Percentiles rank a stretch among this genome's conserved stretches.
phyloP scores from a whole-genome alignment of 1,140 invertebrate genomes.

The Riptortus pedestris region DNA sequence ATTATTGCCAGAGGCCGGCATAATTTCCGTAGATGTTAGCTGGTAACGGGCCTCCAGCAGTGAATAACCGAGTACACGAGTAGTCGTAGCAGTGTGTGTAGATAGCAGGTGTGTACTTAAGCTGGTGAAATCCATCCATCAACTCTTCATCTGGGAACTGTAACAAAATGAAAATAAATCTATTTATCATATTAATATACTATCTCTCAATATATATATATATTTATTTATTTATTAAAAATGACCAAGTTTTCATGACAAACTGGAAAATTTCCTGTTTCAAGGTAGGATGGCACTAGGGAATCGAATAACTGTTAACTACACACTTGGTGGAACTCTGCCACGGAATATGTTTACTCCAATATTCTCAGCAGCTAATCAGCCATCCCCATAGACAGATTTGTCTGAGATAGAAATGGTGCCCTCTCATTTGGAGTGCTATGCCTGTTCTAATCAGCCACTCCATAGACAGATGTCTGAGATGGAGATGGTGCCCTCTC shows the following conservation, averaged over 20 bases:
- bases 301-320: too few species aligned
- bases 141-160: slow-evolving; percentile 73
- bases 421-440: too few species aligned
- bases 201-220: background rate
- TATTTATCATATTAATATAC: slow-evolving; percentile 1
- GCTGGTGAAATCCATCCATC: slow-evolving; percentile 66
- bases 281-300: background rate
- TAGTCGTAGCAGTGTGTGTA: slow-evolving; percentile 94
- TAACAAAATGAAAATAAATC: slow-evolving; percentile 27
- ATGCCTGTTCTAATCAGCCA: too few species aligned
- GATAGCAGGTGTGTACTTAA: slow-evolving; percentile 83
- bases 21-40: slow-evolving; percentile 81
- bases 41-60: slow-evolving; percentile 85
- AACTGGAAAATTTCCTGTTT: background rate
- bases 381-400: too few species aligned
- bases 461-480: too few species aligned
- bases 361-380: too few species aligned
- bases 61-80: slow-evolving; percentile 80
- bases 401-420: too few species aligned
- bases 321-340: too few species aligned
- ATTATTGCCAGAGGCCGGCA: slow-evolving; percentile 58
- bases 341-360: too few species aligned
- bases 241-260: background rate
- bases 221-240: background rate
- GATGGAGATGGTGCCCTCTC: too few species aligned